Conservation (phyloP, 2,888 invertebrate species). For the Acrobasis consociella region DNA sequence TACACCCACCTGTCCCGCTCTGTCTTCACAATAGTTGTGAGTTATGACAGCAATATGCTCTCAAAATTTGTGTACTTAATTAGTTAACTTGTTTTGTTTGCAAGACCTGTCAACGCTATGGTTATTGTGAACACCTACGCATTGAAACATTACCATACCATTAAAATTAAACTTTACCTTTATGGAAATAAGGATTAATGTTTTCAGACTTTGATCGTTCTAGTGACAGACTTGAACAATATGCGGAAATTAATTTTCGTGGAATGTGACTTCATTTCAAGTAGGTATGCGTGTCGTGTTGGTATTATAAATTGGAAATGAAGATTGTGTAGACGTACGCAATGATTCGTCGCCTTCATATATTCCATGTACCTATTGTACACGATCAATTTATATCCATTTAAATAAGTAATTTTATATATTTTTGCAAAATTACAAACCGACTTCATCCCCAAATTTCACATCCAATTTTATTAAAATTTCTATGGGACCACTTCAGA, state of each 20-base stretch:
- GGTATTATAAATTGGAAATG: conserved; percentile 13
- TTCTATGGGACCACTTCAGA: no score
- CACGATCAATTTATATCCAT: neutral
- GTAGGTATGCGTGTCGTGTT: conserved; percentile 13
- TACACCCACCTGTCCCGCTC: conserved; percentile 7
- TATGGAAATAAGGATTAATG: neutral
- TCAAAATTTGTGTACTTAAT: conserved; percentile 17
- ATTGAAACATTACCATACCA: neutral
- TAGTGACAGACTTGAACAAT: conserved; percentile 11
- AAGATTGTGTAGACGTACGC: neutral
- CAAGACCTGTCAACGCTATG: conserved; percentile 10
- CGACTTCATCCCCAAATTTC: no score
- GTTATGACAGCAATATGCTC: conserved; percentile 12
- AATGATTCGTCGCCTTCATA: neutral
- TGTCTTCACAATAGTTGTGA: conserved; percentile 10
- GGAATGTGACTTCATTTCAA: conserved; percentile 16
- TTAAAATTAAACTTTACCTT: neutral
- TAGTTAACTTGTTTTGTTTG: conserved; percentile 18
- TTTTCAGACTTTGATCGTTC: neutral
- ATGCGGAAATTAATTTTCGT: conserved; percentile 18
- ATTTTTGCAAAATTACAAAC: no score
- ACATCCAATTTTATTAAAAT: no score
- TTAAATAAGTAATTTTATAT: no score
- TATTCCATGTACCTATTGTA: neutral
- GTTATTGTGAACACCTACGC: conserved; percentile 5